A percentile compares a stretch with the other conserved stretches of the same genome.
Conservation (phyloP, 2,113 vertebrate species). For the Ctenodactylus gundi region DNA sequence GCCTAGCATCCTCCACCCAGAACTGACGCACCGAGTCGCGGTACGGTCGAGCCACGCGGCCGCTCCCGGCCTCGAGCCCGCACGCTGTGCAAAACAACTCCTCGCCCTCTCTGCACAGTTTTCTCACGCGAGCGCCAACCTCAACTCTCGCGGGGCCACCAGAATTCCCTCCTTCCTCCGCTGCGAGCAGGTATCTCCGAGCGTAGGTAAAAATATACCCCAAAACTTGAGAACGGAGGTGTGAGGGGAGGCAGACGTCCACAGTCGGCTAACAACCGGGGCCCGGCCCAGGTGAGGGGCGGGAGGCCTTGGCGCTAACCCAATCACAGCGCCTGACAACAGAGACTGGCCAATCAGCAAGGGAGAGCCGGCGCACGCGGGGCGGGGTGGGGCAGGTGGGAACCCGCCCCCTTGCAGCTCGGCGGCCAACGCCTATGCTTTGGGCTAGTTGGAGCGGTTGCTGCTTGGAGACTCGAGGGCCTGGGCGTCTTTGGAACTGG, state of each 20-base stretch:
- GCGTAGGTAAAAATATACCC: too few relatives aligned
- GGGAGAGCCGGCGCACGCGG: background rate
- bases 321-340: conserved; percentile 57
- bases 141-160: background rate
- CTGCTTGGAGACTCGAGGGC: rapidly evolving
- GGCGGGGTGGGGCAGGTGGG: background rate
- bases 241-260: rapidly evolving
- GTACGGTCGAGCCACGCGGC: too few relatives aligned
- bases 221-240: background rate
- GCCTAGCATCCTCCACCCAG: too few relatives aligned
- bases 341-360: conserved; percentile 51
- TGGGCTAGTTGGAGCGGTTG: background rate
- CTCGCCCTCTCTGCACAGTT: background rate
- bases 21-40: too few relatives aligned
- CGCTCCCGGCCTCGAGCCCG: too few relatives aligned
- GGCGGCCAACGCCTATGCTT: conserved; percentile 51
- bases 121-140: background rate
- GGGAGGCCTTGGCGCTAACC: background rate
- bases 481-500: background rate
- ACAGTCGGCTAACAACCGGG: too few relatives aligned
- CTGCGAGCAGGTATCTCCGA: rapidly evolving
- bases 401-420: conserved; percentile 45
- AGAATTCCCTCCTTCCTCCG: background rate
- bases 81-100: background rate
- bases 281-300: conserved; percentile 41